phyloP scores from a whole-genome alignment of 2,797 vertebrate species.

The Setipinna tenuifilis region DNA sequence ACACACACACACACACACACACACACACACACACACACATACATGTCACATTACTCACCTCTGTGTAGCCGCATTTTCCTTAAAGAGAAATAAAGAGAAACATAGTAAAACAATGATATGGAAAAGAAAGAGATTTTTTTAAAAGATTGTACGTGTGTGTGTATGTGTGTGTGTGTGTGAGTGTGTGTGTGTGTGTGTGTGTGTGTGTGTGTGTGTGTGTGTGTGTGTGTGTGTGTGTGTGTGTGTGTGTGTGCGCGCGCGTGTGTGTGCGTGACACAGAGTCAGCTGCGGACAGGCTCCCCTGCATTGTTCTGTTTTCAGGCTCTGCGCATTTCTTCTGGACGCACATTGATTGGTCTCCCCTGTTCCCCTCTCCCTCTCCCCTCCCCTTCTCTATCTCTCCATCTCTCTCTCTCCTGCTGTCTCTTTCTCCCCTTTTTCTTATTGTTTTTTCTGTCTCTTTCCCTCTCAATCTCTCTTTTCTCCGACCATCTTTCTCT shows the following conservation, averaged over 20 bases:
- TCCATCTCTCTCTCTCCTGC: background rate
- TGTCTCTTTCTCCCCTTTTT: no score
- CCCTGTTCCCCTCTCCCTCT: slow-evolving; percentile 14
- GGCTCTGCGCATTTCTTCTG: slow-evolving; percentile 24
- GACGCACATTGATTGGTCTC: slow-evolving; percentile 46
- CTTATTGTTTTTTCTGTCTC: background rate
- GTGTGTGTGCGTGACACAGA: background rate
- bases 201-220: background rate
- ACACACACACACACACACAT: background rate
- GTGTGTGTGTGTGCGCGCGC: background rate
- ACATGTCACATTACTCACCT: background rate
- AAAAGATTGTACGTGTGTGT: no score
- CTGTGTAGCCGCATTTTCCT: slow-evolving; percentile 1
- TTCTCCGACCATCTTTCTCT: background rate
- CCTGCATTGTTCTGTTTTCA: slow-evolving; percentile 21
- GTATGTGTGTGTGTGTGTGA: background rate
- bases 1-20: background rate
- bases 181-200: background rate
- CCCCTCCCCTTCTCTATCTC: background rate
- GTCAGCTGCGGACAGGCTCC: slow-evolving; percentile 36
- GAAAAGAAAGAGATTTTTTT: slow-evolving; percentile 28
- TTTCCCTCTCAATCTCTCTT: no score
- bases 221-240: background rate
- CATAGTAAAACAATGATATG: slow-evolving; percentile 38
- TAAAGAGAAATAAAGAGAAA: slow-evolving; percentile 15